These are phyloP conservation scores for Anhinga rufa DNA, from an alignment of 2,113 vertebrate species.

Conservation along the genomic window DNA sequence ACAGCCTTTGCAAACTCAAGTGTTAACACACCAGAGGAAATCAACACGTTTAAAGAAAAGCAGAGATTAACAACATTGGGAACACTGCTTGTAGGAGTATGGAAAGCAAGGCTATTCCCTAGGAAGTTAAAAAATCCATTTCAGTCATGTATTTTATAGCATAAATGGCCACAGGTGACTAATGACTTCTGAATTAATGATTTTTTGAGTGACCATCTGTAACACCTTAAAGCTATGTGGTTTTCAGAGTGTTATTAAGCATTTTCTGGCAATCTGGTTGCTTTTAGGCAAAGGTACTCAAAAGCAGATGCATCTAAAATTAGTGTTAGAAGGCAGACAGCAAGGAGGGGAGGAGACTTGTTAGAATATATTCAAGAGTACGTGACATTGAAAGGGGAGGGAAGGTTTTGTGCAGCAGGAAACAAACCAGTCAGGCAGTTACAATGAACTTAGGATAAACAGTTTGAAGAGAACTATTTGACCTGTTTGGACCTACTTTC, in stretches of 20 bases:
- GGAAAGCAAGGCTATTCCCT: neutral
- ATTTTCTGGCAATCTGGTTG: neutral
- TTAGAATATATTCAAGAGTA: neutral
- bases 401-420: neutral
- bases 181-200: neutral
- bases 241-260: neutral
- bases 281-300: neutral
- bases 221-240: neutral
- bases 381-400: neutral
- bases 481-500: neutral
- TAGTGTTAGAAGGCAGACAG: neutral
- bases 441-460: neutral
- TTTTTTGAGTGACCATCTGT: neutral
- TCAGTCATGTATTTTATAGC: neutral
- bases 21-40: neutral
- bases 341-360: neutral
- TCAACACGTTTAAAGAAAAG: neutral
- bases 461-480: neutral
- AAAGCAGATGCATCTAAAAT: neutral
- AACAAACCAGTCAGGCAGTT: neutral
- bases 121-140: neutral
- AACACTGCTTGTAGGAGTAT: neutral
- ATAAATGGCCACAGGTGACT: neutral
- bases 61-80: neutral
- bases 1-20: neutral